Evolutionary conservation across 2,888 invertebrate species (phyloP).

Genomic region (Crossocerus cetratus): DNA sequence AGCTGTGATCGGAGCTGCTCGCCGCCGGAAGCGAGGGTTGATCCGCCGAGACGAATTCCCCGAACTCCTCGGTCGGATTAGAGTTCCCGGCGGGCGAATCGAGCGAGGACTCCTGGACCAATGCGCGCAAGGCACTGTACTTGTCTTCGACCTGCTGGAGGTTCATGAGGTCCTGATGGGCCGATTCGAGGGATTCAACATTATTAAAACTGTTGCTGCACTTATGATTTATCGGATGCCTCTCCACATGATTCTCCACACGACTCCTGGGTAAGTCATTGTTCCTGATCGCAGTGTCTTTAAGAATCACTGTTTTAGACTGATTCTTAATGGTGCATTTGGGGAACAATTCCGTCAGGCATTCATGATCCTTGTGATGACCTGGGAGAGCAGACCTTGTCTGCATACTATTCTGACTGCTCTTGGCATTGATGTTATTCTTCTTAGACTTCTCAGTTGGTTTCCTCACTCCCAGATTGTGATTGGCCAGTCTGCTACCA

Average conservation of each 20-base stretch:
- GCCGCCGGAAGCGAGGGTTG: slow-evolving; percentile 50
- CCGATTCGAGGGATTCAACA: slow-evolving; percentile 24
- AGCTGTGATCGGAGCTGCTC: slow-evolving; percentile 35
- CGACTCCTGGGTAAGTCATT: slow-evolving; percentile 61
- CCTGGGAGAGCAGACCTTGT: slow-evolving; percentile 10
- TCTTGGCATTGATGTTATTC: slow-evolving; percentile 47
- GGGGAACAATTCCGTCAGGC: slow-evolving; percentile 64
- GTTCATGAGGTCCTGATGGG: slow-evolving; percentile 69
- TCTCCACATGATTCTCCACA: slow-evolving; percentile 18
- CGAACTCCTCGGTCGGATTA: slow-evolving; percentile 75
- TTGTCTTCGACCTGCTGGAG: slow-evolving; percentile 75
- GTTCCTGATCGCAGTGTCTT: slow-evolving; percentile 73
- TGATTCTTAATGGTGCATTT: slow-evolving; percentile 73
- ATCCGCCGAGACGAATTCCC: slow-evolving; percentile 77
- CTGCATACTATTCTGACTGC: slow-evolving; percentile 32
- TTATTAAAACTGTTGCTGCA: slow-evolving; percentile 3
- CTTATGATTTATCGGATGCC: slow-evolving; percentile 29
- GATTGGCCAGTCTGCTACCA: slow-evolving; percentile 77
- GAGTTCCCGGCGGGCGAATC: too few species aligned
- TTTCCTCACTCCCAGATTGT: slow-evolving; percentile 76
- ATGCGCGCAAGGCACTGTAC: slow-evolving; percentile 77
- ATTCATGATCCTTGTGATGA: slow-evolving; percentile 45
- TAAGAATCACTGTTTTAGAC: slow-evolving; percentile 73
- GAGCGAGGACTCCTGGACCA: slow-evolving; percentile 71
- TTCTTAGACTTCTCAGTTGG: slow-evolving; percentile 68